phyloP scores from a whole-genome alignment of 2,888 invertebrate genomes.

The Cerceris rybyensis region DNA sequence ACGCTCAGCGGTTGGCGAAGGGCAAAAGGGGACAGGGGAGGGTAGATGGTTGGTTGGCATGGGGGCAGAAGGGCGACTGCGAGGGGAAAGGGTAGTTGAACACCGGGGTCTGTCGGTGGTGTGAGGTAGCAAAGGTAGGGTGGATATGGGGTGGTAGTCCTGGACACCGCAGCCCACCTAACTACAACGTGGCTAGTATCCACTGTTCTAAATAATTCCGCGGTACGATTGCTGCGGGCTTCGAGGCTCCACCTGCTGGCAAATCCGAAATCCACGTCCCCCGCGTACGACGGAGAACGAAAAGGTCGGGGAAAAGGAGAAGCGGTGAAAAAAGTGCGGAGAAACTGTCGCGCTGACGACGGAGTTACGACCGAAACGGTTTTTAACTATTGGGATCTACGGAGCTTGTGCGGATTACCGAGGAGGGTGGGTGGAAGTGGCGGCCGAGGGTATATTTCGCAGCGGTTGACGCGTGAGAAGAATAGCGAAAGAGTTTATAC shows the following conservation, averaged over 20 bases:
- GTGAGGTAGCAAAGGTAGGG: conserved; percentile 72
- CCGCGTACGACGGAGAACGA: conserved; percentile 13
- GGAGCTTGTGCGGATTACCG: conserved; percentile 52
- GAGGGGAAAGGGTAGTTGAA: conserved; percentile 63
- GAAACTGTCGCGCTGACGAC: conserved; percentile 19
- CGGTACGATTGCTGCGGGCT: conserved; percentile 80
- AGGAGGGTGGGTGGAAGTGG: conserved; percentile 21
- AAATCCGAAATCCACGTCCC: conserved; percentile 65
- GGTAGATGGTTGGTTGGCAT: conserved; percentile 62
- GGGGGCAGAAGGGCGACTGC: conserved; percentile 62
- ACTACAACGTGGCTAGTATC: conserved; percentile 78
- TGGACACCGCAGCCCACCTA: conserved; percentile 80
- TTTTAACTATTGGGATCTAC: conserved; percentile 59
- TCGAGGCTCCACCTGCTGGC: conserved; percentile 67
- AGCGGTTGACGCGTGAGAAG: conserved; percentile 55
- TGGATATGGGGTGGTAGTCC: conserved; percentile 76
- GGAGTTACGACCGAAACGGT: conserved; percentile 44
- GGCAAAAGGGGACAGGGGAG: conserved; percentile 70
- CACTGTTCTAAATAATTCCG: conserved; percentile 81
- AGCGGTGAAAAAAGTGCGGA: conserved; percentile 19
- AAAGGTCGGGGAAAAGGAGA: conserved; percentile 13
- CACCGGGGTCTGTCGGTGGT: conserved; percentile 63
- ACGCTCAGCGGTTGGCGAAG: conserved; percentile 75
- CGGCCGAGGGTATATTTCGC: conserved; percentile 45
- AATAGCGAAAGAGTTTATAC: conserved; percentile 50